These are phyloP conservation scores for Drosophila paulistorum DNA, from an alignment of 1,140 invertebrate species.

Conservation along the genomic window DNA sequence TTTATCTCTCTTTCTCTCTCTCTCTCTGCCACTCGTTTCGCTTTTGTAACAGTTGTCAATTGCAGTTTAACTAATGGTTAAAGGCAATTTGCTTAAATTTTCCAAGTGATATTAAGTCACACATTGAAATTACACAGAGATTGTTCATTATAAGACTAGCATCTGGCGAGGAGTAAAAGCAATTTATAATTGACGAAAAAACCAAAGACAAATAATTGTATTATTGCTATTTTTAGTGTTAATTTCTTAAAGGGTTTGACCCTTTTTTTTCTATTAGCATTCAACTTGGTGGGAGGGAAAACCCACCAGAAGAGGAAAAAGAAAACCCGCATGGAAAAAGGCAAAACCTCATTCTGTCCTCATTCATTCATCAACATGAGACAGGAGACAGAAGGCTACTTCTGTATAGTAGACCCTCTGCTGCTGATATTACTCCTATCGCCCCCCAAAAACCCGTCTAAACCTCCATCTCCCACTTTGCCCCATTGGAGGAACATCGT, in stretches of 20 bases:
- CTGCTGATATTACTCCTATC: constrained; percentile 19
- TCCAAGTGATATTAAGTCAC: not conserved
- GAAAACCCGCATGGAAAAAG: not conserved
- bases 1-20: not conserved
- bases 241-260: constrained; percentile 8
- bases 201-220: too few relatives aligned
- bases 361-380: constrained; percentile 65
- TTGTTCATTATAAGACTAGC: not conserved
- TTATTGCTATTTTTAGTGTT: not conserved
- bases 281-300: not conserved
- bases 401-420: constrained; percentile 8
- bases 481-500: constrained; percentile 22
- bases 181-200: too few relatives aligned
- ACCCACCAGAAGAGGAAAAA: not conserved
- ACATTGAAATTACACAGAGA: not conserved
- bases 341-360: constrained; percentile 42
- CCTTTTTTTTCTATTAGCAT: constrained; percentile 1
- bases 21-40: not conserved
- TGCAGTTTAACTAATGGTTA: constrained; percentile 62
- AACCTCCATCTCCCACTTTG: not conserved
- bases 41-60: constrained; percentile 65
- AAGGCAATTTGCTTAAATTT: constrained; percentile 38
- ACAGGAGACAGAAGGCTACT: constrained; percentile 29
- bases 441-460: constrained; percentile 13
- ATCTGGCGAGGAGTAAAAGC: too few relatives aligned